Conservation (phyloP, 2,113 vertebrate species). For the Phalacrocorax pelagicus region DNA sequence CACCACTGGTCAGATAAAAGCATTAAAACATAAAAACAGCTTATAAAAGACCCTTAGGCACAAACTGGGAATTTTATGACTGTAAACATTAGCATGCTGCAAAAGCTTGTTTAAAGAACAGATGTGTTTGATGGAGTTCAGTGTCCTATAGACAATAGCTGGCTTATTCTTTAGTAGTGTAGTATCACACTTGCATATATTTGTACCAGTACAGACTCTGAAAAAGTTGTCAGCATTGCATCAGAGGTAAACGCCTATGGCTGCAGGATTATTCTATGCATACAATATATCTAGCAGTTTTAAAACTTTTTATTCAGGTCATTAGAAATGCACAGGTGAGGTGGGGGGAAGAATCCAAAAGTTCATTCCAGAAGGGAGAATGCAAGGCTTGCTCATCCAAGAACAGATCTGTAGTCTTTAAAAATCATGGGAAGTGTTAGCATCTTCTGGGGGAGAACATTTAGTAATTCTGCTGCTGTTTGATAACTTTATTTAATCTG, state of each 20-base stretch:
- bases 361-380: not conserved
- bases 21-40: not conserved
- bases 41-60: not conserved
- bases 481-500: not conserved
- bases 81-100: not conserved
- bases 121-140: not conserved
- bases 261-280: not conserved
- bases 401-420: not conserved
- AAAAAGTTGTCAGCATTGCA: not conserved
- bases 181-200: not conserved
- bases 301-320: not conserved
- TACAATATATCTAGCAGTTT: not conserved
- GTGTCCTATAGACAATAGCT: not conserved
- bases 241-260: not conserved
- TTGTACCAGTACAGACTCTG: not conserved
- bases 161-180: not conserved
- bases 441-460: not conserved
- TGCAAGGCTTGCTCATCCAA: not conserved
- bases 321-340: not conserved
- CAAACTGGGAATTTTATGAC: not conserved
- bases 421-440: not conserved
- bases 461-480: not conserved
- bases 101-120: not conserved
- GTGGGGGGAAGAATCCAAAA: not conserved
- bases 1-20: not conserved